Base-by-base conservation (phyloP, 2,113 vertebrate genomes). In the Albula goreensis region DNA sequence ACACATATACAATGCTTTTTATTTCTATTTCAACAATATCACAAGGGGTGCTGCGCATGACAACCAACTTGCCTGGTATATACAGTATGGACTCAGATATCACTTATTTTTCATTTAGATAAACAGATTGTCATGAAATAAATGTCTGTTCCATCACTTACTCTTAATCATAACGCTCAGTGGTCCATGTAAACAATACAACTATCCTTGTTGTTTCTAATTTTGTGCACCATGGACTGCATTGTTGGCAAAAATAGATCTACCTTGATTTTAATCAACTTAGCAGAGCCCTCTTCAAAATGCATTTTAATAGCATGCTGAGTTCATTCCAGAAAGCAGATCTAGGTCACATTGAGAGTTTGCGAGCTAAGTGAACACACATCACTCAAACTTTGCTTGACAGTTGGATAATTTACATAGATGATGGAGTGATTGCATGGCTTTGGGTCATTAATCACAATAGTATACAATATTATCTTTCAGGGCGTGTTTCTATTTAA, bases 321-420 rank as follows among this genome's bases (percentile, higher is more conserved):
- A n/a, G 48, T 87, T 82, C 82, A 63, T 80, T 82, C 82, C 77
- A 53, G 12, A 22, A 56, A 87, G 82, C 51, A 56, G 50, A 79
- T 87, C 81, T 87, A 80, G 86, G 82, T 87, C 86, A 87, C 70
- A 57, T n/a, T 50, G 86, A 5, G 25, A 50, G 63, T 2, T 22
- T 53, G 31, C 19, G 49, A 60, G 56, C 48, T 66, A 63, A 60
- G 78, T 81, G 77, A 80, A 77, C 66, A 53, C 19, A 53, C n/a
- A 41, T 63, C 57, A 57, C 49, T 83, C 82, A 79, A 57, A 78
- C 82, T 56, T 12, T 2, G 9, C n/a, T 11, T 83, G 86, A 80
- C 86, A 79, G 86, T 41, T 51, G 25, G 53, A 87, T 80, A 19
- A 87, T 87, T 84, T 87, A 87, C 86, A 80, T 83, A 79, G 74